Base-by-base conservation (phyloP, 2,888 invertebrate species). In the Lamproptera curius region DNA sequence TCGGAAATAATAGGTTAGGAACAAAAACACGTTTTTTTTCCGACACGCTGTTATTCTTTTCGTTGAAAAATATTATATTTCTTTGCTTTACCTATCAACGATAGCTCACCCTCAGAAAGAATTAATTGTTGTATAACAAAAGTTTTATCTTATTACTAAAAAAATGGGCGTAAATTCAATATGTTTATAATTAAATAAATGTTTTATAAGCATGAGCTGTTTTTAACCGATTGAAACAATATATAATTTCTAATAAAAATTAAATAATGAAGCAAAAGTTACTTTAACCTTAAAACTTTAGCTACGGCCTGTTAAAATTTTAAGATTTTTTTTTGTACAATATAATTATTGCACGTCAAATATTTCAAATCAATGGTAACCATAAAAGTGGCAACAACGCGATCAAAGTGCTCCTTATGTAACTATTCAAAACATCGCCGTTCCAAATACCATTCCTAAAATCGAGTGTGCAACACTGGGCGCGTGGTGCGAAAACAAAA, bases 401-500 rank as follows among this genome's bases (percentile, higher is more conserved):
- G 28, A 28, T 10, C 28, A 28, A 6, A 28, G 28, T n/a, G 8
- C 31, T n/a, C n/a, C 9, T 5, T 2, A 31, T 9, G n/a, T 2
- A 36, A 49, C 35, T 15, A 39, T 44, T 31, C 26, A 37, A 28
- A 42, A 37, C 31, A 10, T 20, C 26, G 20, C 20, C 17, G 16
- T 49, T 49, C 46, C 37, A 46, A 49, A 50, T 17, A 50, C 33
- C 42, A 45, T 44, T 23, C 33, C 42, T 2, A 23, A 41, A 50
- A 41, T 41, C 26, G 48, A 57, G 55, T 51, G 56, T 56, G 59
- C 61, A 54, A 55, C 56, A 56, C 52, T 58, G 60, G 54, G 60
- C 60, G 56, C 42, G 50, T 58, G 63, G 78, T 81, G 82, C 76
- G 79, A 79, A 85, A 85, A 85, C 86, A 86, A 87, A 84, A 86